Evolutionary conservation across 1,140 invertebrate genomes (phyloP), one percentile per base, ranked within the genome.

Genomic region (Camponotus floridanus): DNA sequence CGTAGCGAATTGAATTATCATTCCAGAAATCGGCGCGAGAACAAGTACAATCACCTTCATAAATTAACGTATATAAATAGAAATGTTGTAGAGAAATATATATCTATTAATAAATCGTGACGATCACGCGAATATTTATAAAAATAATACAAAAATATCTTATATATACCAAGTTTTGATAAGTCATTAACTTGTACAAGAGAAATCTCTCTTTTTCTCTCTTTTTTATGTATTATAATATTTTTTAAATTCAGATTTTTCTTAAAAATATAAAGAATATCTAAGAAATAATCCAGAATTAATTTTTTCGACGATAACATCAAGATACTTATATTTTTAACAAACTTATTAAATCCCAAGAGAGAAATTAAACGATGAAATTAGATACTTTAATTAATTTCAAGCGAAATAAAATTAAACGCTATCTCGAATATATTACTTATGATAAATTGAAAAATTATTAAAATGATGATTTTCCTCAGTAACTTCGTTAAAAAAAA

Each of bases 1-100:
- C 79, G 79, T 83, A 55, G 57, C 79, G 68, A 59, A 74, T 74
- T 33, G 31, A 83, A 83, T 83, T 81, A 81, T 81, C 79, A 74
- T 83, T 83, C 68, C 55, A 83, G 68, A 83, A 83, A 74, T 83
- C 57, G 39, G 9, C 68, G 55, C 68, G 68, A 59, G 79, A 55
- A 48, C 51, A 83, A 74, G 68, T 73, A 74, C 68, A 83, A 61
- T 83, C 55, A 83, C 68, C 79, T 74, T 36, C 39, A 21, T 26
- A 8, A 33, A 62, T 74, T 36, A 13, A 59, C 15, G 18, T 55
- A 9, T 48, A 33, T 68, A 55, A 73, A 51, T 57, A 67, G 39
- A 64, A 4, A 1, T 21, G 3, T 39, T 8, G 2, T 33, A 45
- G 6, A 55, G 31, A 36, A 15, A 39, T 57, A 18, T 36, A 39